Conservation (phyloP, 2,888 invertebrate species). For the Candidula unifasciata region DNA sequence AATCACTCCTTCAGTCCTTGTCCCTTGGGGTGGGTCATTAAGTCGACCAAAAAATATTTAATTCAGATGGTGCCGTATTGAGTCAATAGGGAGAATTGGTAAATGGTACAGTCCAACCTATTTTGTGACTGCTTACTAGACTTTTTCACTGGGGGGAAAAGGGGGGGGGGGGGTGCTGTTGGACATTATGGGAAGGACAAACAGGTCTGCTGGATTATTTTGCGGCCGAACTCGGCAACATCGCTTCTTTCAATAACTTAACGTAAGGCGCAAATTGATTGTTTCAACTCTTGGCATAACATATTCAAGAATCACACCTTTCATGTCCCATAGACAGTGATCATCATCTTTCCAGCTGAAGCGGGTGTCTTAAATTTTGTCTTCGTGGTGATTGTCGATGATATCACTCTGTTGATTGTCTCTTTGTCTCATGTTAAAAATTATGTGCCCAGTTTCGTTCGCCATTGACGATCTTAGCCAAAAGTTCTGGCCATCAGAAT, state of each 20-base stretch:
- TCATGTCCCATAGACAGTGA: slow-evolving; percentile 1
- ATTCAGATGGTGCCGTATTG: no score
- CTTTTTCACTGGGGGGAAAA: no score
- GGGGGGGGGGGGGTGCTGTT: no score
- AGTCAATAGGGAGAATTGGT: no score
- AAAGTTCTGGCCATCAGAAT: slow-evolving; percentile 5
- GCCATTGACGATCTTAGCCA: not conserved
- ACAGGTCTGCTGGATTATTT: no score
- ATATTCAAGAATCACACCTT: slow-evolving; percentile 4
- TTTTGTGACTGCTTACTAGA: no score
- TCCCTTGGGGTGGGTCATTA: no score
- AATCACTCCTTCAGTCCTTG: no score
- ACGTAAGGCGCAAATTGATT: not conserved
- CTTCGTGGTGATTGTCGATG: not conserved
- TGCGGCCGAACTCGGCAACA: not conserved
- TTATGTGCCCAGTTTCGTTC: not conserved
- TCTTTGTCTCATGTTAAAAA: slow-evolving; percentile 5
- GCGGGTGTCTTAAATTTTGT: not conserved
- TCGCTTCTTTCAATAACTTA: not conserved
- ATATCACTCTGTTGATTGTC: not conserved
- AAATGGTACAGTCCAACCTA: no score
- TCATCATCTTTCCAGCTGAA: not conserved
- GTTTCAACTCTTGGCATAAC: not conserved
- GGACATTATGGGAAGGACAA: no score
- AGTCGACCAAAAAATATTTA: no score